Base-by-base conservation (phyloP, 2,888 invertebrate species). In the Timema podura region DNA sequence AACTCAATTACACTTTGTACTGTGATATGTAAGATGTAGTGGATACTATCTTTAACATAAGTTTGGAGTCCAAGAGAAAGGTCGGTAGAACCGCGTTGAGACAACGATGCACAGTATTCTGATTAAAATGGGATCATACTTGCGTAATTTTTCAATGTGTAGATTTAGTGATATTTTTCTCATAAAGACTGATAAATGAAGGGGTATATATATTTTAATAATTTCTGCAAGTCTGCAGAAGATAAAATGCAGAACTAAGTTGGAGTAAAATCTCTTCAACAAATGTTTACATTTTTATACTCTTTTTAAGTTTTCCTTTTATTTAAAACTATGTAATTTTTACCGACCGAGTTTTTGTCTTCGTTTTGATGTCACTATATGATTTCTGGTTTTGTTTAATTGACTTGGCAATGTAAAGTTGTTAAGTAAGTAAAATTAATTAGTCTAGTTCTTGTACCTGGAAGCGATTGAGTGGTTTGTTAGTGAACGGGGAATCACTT, bases 1-100 rank as follows among this genome's bases (percentile, higher is more conserved):
- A 67, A 71, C 70, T 70, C 68, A 74, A 72, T 67, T 72, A 74
- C 72, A 74, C 73, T 74, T 73, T 71, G 80, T 80, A 82, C 82
- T 82, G 82, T 82, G 82, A 82, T 82, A 82, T 82, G 80, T 81
- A 81, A 79, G 75, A 80, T 77, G 79, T 81, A 78, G 81, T 74
- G 73, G 74, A 74, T 75, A 76, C 10, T 61, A 75, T 75, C 78
- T 79, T 72, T 72, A 73, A 72, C 74, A 72, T 74, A 72, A 73
- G 69, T 69, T 74, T 71, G 71, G 68, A 70, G 72, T 72, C 74
- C 74, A 74, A 71, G 74, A 74, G 74, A 74, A 74, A 74, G 74
- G 74, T 74, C 71, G 74, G 74, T 74, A 68, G 71, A 73, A 74
- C 72, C 72, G 70, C 70, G 68, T 48, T 65, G 47, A 64, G 70